Evolutionary conservation across 2,888 invertebrate species (phyloP), one percentile per base, ranked within the genome.

Genomic region (Sarcophaga subvicina): DNA sequence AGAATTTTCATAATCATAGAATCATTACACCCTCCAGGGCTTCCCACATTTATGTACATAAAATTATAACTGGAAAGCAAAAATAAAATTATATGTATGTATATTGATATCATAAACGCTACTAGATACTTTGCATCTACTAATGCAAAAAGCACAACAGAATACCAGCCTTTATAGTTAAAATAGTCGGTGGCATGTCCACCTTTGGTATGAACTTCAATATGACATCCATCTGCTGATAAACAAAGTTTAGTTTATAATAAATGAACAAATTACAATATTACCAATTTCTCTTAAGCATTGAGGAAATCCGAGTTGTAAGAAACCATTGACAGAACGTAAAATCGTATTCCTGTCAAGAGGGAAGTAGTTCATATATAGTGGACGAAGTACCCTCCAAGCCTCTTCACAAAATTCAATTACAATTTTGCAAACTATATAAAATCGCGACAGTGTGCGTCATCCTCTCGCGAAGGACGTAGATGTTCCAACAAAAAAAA

Each of bases 271-370:
- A 37, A 37, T 37, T 37, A 37, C 25, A 64, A 25, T 64, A 25
- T 37, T 25, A 64, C 25, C 64, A 12, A 64, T 64, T 3, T 45
- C 67, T 67, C 20, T 47, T 64, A 64, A 64, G 25, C 64, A 67
- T 45, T 67, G 20, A 27, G 37, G 45, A 45, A 81, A 75, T 14
- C 81, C 62, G 5, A 79, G 11, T 25, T 4, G 27, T n/a, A 72
- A 14, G 25, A 80, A 80, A 14, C 72, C 72, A n/a, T 81, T n/a
- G 3, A 81, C 76, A 69, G 62, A 75, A 12, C 69, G 63, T 20
- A 59, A 11, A 62, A 77, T 20, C 27, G 6, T 77, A 54, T 59
- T 2, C 37, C 49, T 37, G 17, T 14, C 77, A 6, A 37, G 37
- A 70, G 54, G n/a, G 47, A 63, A 62, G 62, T 54, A 3, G 54